Conservation (phyloP, 2,113 vertebrate species). For the Indicator maculatus region DNA sequence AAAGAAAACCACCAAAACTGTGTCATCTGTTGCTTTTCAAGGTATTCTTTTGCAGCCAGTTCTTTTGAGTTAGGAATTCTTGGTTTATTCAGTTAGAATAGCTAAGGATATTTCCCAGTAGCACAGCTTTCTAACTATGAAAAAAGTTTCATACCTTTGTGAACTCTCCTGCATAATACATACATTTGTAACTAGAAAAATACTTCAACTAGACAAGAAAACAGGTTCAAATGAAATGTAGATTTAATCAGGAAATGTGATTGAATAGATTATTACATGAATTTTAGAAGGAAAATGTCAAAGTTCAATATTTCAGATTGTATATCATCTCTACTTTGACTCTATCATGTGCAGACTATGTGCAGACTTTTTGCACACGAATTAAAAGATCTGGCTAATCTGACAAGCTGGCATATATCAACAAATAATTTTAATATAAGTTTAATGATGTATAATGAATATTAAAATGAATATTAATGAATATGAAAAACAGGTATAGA, state of each 20-base stretch:
- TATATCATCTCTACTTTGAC: background rate
- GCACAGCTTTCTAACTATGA: background rate
- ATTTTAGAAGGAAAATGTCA: background rate
- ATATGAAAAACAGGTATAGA: background rate
- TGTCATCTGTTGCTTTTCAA: background rate
- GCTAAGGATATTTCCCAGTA: background rate
- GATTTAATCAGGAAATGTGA: background rate
- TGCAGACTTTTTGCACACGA: background rate
- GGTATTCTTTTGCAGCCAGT: background rate
- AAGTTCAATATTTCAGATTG: background rate
- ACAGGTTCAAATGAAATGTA: background rate
- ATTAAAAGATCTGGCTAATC: background rate
- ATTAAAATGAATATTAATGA: background rate
- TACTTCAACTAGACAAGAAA: background rate
- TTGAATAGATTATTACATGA: background rate
- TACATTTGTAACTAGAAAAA: background rate
- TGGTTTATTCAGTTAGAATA: background rate
- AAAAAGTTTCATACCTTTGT: background rate
- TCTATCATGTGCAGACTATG: background rate
- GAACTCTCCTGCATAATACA: background rate
- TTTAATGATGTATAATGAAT: background rate
- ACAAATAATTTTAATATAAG: constrained; percentile 24
- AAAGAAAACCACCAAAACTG: background rate
- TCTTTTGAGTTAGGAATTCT: background rate
- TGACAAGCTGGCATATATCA: constrained; percentile 22